Evolutionary conservation across 1,140 invertebrate species (phyloP).

Genomic region (Laupala kohalensis): DNA sequence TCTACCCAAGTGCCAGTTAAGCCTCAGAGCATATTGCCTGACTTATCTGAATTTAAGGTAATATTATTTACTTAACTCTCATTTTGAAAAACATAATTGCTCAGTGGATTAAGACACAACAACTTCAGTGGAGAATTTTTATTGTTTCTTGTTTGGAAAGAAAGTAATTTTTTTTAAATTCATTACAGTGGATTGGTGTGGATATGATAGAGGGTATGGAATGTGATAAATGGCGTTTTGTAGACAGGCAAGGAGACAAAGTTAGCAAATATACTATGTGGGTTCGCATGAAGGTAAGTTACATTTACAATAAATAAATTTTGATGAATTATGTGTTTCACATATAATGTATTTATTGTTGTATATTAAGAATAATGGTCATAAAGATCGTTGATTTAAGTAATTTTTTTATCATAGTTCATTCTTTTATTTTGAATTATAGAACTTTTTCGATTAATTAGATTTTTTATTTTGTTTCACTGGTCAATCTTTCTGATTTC

Average conservation of each 20-base stretch:
- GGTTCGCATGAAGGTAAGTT: conserved; percentile 52
- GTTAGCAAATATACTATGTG: conserved; percentile 78
- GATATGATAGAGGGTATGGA: conserved; percentile 23
- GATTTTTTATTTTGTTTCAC: no score
- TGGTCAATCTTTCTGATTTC: no score
- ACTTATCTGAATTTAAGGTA: conserved; percentile 62
- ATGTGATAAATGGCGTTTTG: conserved; percentile 59
- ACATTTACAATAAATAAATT: not conserved
- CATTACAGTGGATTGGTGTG: conserved; percentile 22
- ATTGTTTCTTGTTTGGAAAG: not conserved
- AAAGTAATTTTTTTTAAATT: conserved; percentile 5
- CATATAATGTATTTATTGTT: no score
- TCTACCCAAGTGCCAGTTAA: conserved; percentile 41
- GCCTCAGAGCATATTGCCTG: conserved; percentile 70
- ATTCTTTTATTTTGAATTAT: no score
- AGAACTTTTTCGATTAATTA: no score
- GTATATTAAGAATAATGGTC: no score
- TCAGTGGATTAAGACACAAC: not conserved
- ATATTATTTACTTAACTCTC: not conserved
- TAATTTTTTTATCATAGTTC: no score
- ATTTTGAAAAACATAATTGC: conserved; percentile 8
- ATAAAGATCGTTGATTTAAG: no score
- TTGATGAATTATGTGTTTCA: conserved; percentile 3
- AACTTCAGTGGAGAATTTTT: not conserved
- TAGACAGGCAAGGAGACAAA: conserved; percentile 55